Evolutionary conservation across 2,888 invertebrate genomes (phyloP).

Genomic region (Thymelicus acteon): DNA sequence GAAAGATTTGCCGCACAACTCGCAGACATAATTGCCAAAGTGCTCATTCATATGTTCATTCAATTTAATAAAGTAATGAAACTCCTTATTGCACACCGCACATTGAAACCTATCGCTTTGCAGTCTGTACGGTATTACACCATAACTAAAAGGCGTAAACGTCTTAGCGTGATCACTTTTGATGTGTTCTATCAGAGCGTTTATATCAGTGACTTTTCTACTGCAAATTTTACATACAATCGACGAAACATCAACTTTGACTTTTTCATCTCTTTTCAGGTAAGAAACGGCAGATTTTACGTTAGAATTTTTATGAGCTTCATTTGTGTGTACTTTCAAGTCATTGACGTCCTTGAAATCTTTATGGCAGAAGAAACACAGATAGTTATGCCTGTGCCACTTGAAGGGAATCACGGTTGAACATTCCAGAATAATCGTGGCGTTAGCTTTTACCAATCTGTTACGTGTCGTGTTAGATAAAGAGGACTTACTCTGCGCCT

Average conservation of each 20-base stretch:
- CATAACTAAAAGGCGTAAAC: constrained; percentile 59
- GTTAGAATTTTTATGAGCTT: constrained; percentile 59
- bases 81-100: constrained; percentile 62
- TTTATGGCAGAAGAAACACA: constrained; percentile 76
- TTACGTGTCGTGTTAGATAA: constrained; percentile 71
- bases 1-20: constrained; percentile 72
- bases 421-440: constrained; percentile 64
- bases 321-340: constrained; percentile 70
- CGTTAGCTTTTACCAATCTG: constrained; percentile 71
- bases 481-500: constrained; percentile 59
- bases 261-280: constrained; percentile 69
- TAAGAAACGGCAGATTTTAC: constrained; percentile 68
- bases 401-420: constrained; percentile 72
- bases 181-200: constrained; percentile 58
- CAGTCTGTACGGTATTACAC: constrained; percentile 69
- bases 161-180: constrained; percentile 54
- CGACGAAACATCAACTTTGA: constrained; percentile 69
- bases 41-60: constrained; percentile 79
- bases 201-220: constrained; percentile 48
- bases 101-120: constrained; percentile 58
- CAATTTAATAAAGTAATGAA: constrained; percentile 71
- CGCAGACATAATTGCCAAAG: constrained; percentile 70
- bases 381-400: constrained; percentile 74
- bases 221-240: constrained; percentile 60
- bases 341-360: constrained; percentile 57